These are phyloP conservation scores for Phorcus lineatus DNA, from an alignment of 2,888 invertebrate genomes.

Conservation along the genomic window DNA sequence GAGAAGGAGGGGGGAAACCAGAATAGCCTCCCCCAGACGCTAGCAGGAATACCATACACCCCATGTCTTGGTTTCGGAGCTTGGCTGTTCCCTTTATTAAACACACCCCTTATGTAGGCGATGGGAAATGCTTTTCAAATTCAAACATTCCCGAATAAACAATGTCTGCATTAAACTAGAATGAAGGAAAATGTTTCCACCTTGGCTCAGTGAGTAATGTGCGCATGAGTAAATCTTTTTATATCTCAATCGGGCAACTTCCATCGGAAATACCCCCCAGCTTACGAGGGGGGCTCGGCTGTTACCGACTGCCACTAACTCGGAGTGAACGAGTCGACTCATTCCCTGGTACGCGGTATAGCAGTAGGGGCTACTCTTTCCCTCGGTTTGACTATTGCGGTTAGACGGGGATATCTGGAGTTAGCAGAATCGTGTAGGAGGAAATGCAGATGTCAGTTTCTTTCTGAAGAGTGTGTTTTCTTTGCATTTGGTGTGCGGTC, in stretches of 20 bases:
- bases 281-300: neutral
- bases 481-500: neutral
- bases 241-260: neutral
- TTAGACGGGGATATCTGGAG: conserved; percentile 2
- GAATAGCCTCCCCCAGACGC: neutral
- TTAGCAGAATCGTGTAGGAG: neutral
- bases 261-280: neutral
- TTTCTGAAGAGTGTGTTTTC: conserved; percentile 5
- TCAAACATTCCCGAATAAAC: neutral
- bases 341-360: neutral
- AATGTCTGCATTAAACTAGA: neutral
- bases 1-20: neutral
- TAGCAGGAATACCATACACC: neutral
- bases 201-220: neutral
- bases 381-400: neutral
- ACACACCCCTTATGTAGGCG: neutral
- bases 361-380: neutral
- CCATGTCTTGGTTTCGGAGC: neutral
- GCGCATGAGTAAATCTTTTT: conserved; percentile 4
- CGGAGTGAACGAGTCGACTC: neutral
- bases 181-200: neutral
- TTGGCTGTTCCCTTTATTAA: neutral
- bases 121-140: neutral
- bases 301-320: neutral
- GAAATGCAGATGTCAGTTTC: neutral